Percentiles rank a stretch among this genome's conserved stretches.
These are phyloP conservation scores for Misgurnus anguillicaudatus DNA, from an alignment of 2,113 vertebrate genomes.

Conservation along the genomic window DNA sequence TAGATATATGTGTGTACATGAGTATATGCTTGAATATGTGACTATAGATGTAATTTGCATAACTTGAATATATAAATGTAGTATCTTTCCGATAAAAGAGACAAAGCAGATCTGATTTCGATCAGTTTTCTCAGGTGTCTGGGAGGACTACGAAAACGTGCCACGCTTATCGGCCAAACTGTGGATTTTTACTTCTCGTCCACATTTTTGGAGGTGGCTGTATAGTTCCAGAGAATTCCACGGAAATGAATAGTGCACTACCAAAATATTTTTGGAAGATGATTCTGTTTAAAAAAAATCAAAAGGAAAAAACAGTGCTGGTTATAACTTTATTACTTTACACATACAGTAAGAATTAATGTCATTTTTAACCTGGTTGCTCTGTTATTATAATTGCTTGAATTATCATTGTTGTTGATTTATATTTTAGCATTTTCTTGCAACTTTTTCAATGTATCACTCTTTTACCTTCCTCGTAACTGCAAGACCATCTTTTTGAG, in stretches of 20 bases:
- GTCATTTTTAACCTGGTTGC: conserved; percentile 49
- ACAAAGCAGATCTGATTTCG: conserved; percentile 58
- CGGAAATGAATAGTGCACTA: conserved; percentile 37
- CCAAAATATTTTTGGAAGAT: conserved; percentile 46
- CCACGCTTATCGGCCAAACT: conserved; percentile 55
- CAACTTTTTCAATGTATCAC: conserved; percentile 47
- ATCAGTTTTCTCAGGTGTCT: conserved; percentile 74
- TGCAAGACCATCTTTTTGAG: conserved; percentile 57
- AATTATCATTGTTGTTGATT: conserved; percentile 55
- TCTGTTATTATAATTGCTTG: conserved; percentile 54
- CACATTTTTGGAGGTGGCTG: conserved; percentile 21
- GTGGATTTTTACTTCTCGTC: conserved; percentile 42
- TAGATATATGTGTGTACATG: conserved; percentile 77
- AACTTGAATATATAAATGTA: conserved; percentile 69
- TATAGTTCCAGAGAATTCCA: conserved; percentile 5
- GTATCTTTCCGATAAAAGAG: conserved; percentile 44
- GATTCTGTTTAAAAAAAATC: conserved; percentile 24
- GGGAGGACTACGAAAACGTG: conserved; percentile 55
- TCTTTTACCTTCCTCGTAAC: conserved; percentile 48
- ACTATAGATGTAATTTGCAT: conserved; percentile 77
- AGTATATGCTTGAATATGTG: conserved; percentile 80
- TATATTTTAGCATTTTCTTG: conserved; percentile 55
- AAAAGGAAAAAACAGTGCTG: conserved; percentile 39
- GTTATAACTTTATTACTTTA: conserved; percentile 44
- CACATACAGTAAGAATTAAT: conserved; percentile 39